Evolutionary conservation across 2,113 vertebrate genomes (phyloP).

Genomic region (Vulpes lagopus): DNA sequence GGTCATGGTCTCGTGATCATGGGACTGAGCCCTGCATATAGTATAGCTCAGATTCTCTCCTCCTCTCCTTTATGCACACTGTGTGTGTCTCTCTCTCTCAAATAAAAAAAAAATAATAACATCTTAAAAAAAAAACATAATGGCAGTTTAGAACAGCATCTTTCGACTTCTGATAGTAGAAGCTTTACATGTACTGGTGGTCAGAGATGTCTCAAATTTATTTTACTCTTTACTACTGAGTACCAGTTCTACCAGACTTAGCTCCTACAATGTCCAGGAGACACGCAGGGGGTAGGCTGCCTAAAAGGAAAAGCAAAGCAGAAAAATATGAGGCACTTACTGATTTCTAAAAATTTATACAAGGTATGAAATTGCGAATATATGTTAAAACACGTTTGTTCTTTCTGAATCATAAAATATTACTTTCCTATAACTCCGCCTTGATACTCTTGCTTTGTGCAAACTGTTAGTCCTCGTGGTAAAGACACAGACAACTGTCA

Average conservation of each 20-base stretch:
- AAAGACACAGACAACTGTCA: slow-evolving; percentile 50
- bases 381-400: slow-evolving; percentile 36
- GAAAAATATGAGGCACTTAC: neutral
- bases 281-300: neutral
- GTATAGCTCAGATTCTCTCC: neutral
- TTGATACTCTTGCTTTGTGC: neutral
- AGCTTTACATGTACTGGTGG: neutral
- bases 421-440: neutral
- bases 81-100: neutral
- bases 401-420: slow-evolving; percentile 30
- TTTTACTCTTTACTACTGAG: slow-evolving; percentile 7
- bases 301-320: neutral
- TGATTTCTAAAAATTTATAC: slow-evolving; percentile 34
- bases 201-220: neutral
- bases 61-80: neutral
- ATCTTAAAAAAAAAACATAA: neutral
- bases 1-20: neutral
- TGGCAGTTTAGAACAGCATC: neutral
- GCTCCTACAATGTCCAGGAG: neutral
- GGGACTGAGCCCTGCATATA: neutral
- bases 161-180: neutral
- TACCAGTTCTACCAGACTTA: neutral
- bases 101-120: neutral
- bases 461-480: slow-evolving; percentile 64
- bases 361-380: slow-evolving; percentile 31